Percentiles rank a stretch among this genome's conserved stretches.
phyloP scores from a whole-genome alignment of 1,140 invertebrate genomes.

The Diachasmimorpha longicaudata region DNA sequence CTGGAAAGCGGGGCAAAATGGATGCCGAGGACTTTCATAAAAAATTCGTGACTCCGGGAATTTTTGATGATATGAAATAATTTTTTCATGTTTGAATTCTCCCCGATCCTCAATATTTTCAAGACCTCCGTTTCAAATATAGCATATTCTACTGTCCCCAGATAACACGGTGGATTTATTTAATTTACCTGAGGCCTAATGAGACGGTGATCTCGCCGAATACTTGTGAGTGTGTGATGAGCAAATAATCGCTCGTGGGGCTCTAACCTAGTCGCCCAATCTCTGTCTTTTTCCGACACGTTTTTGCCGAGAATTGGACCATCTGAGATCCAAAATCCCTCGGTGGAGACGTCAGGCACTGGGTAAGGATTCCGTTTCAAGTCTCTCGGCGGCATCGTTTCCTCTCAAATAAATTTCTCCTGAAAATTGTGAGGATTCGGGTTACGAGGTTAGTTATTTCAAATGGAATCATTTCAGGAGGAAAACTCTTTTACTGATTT shows the following conservation, averaged over 20 bases:
- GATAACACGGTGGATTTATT: background rate
- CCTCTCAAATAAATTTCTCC: background rate
- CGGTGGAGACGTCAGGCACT: constrained; percentile 49
- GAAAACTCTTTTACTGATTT: background rate
- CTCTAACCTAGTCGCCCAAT: constrained; percentile 47
- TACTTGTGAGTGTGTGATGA: constrained; percentile 57
- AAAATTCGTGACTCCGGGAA: no score
- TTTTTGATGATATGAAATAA: no score
- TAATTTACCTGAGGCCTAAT: constrained; percentile 39
- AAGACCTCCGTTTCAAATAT: background rate
- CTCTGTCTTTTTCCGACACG: constrained; percentile 40
- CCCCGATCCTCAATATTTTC: background rate
- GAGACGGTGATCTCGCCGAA: constrained; percentile 46
- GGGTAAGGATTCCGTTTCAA: constrained; percentile 51
- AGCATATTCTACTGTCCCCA: background rate
- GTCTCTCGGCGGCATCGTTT: background rate
- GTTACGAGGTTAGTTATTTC: background rate
- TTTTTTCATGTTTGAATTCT: no score
- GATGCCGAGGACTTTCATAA: no score
- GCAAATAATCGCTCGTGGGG: constrained; percentile 53
- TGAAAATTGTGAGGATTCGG: background rate
- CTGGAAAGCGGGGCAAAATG: no score
- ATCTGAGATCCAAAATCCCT: constrained; percentile 44
- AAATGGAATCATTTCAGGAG: background rate
- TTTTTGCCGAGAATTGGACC: constrained; percentile 49